phyloP scores from a whole-genome alignment of 1,140 invertebrate species.

The Ceratina australensis region DNA sequence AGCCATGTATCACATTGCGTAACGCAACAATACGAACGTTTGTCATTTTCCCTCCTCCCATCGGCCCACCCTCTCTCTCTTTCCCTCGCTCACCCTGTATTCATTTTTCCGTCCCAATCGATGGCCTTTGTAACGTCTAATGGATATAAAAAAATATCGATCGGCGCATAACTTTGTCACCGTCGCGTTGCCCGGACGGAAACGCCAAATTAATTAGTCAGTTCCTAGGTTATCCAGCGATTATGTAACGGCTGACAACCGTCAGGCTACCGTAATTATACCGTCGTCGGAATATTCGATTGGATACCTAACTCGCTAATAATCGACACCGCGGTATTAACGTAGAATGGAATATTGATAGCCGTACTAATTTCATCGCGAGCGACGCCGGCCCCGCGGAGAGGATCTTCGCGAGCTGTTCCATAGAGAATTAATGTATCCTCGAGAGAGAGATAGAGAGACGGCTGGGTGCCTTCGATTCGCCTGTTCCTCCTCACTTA shows the following conservation, averaged over 20 bases:
- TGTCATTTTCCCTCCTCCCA: background rate
- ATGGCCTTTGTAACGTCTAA: background rate
- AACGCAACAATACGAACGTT: slow-evolving; percentile 15
- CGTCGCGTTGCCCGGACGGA: background rate
- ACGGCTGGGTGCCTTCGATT: background rate
- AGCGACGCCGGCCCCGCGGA: slow-evolving; percentile 11
- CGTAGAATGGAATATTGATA: slow-evolving; percentile 67
- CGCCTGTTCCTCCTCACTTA: background rate
- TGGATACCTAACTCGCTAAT: slow-evolving; percentile 68
- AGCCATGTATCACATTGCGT: slow-evolving; percentile 20
- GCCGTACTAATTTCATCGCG: slow-evolving; percentile 54
- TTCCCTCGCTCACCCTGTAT: background rate
- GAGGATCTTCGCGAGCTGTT: slow-evolving; percentile 10
- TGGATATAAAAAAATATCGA: no score
- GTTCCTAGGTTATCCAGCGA: slow-evolving; percentile 41
- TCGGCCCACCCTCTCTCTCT: background rate
- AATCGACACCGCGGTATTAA: slow-evolving; percentile 69
- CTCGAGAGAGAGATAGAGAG: no score
- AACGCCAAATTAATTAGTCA: slow-evolving; percentile 57
- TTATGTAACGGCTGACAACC: slow-evolving; percentile 60
- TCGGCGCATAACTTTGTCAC: no score
- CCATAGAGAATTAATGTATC: slow-evolving; percentile 18
- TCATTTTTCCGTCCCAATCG: background rate
- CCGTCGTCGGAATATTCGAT: slow-evolving; percentile 67
- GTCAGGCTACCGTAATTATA: slow-evolving; percentile 64